Evolutionary conservation across 2,797 vertebrate species (phyloP), one percentile per base, ranked within the genome.

Genomic region (Dendrocincla fuliginosa): DNA sequence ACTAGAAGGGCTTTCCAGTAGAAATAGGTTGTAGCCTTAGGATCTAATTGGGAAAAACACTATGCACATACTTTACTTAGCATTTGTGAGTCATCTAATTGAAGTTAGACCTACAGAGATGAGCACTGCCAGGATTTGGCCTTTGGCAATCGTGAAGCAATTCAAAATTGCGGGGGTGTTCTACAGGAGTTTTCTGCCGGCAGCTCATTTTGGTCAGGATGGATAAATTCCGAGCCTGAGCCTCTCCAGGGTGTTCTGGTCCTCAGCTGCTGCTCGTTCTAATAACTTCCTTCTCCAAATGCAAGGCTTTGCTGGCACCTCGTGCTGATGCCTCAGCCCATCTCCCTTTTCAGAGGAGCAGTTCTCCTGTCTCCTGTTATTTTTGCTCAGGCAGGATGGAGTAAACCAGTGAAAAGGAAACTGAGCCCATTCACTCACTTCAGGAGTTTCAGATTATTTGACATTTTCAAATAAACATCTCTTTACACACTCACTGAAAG

Each of bases 321-420:
- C 1, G 0, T 2, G 0, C 8, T 11, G 18, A 6, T 61, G 22
- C 32, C 20, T 47, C 27, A 16, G 37, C 22, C 59, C 28, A 27
- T 16, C 25, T 56, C 13, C 24, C 8, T 15, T 32, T 50, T 55
- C 32, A 17, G 37, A 12, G 33, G 13, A 35, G 52, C n/a, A 17
- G 37, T 32, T 80, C 53, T 49, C 5, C 8, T 4, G 24, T 23
- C 49, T 49, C 17, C 33, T 28, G 52, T 55, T 35, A 14, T 0
- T 1, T 73, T 49, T 70, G 6, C n/a, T 69, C 61, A 39, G 39
- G 28, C 67, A 53, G 22, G 39, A 42, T 47, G 50, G 57, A 74
- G 6, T 55, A 49, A 84, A 44, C 11, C 10, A 10, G 11, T 55
- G 53, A 60, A 53, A 64, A 55, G 19, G 37, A 73, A 88, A 42